Evolutionary conservation across 2,113 vertebrate species (phyloP).

Genomic region (Hydropotes inermis): DNA sequence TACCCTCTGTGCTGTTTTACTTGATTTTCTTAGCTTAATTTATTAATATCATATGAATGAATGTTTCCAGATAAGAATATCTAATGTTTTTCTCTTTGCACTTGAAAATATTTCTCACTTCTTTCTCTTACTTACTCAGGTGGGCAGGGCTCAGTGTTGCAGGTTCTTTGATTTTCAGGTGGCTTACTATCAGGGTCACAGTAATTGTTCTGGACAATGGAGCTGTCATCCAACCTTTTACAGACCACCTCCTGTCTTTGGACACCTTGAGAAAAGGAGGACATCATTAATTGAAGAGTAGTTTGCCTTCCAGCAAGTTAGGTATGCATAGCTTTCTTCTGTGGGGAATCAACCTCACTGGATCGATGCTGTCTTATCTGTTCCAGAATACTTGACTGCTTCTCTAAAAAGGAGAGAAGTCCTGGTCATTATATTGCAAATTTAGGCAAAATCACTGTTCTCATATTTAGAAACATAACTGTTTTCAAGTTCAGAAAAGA

Average conservation of each 20-base stretch:
- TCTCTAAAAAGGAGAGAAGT: constrained; percentile 26
- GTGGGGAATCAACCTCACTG: constrained; percentile 47
- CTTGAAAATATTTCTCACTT: neutral
- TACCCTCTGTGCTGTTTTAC: neutral
- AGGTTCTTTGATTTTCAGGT: constrained; percentile 94
- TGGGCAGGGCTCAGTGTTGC: constrained; percentile 96
- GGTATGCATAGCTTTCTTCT: constrained; percentile 48
- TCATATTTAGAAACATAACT: constrained; percentile 61
- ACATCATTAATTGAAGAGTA: constrained; percentile 54
- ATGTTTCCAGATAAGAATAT: neutral
- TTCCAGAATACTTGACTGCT: constrained; percentile 56
- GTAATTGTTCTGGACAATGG: constrained; percentile 96
- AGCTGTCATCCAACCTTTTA: constrained; percentile 95
- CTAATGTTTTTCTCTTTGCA: neutral
- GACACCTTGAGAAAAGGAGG: constrained; percentile 84
- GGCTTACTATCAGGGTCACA: constrained; percentile 95
- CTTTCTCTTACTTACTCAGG: constrained; percentile 91
- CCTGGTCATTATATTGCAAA: constrained; percentile 54
- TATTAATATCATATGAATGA: neutral
- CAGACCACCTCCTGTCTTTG: constrained; percentile 97
- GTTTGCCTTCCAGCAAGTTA: constrained; percentile 28
- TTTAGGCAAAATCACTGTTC: constrained; percentile 36
- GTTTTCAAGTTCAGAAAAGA: constrained; percentile 66
- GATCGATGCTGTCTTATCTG: constrained; percentile 58
- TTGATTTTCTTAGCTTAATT: neutral